These are phyloP conservation scores for Hymenopus coronatus DNA, from an alignment of 2,888 invertebrate species.

Conservation along the genomic window DNA sequence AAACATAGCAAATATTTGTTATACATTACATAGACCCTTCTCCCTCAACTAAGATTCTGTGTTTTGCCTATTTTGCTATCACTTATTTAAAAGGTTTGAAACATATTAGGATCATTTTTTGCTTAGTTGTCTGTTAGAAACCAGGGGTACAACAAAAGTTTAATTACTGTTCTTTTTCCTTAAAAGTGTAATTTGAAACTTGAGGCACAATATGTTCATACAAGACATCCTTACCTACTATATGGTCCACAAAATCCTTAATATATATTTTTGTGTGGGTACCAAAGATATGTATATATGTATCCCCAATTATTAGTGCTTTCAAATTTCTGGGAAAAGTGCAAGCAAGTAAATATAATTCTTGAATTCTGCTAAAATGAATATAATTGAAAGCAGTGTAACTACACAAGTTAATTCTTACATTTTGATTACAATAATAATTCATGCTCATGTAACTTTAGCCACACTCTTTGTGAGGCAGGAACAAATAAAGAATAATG, in stretches of 20 bases:
- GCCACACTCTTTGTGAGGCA: not conserved
- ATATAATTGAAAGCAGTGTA: not conserved
- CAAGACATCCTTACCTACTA: too few species aligned
- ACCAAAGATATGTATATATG: not conserved
- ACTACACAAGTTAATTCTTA: not conserved
- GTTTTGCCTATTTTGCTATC: not conserved
- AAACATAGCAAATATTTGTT: not conserved
- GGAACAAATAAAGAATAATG: not conserved
- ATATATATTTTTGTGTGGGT: too few species aligned
- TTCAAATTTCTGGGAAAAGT: not conserved
- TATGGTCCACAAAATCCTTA: too few species aligned
- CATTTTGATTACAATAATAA: not conserved
- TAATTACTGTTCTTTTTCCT: not conserved
- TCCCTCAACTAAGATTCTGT: not conserved
- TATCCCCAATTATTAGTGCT: not conserved
- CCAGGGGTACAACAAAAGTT: not conserved
- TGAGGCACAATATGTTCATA: too few species aligned
- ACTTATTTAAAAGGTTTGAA: not conserved
- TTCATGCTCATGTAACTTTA: not conserved
- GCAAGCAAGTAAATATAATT: not conserved
- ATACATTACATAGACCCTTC: not conserved
- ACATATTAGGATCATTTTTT: not conserved
- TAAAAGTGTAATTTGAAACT: not conserved
- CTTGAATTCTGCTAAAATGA: not conserved
- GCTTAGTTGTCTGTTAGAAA: not conserved